A percentile compares a stretch with the other conserved stretches of the same genome.
These are phyloP conservation scores for Pterocles burchelli DNA, from an alignment of 2,113 vertebrate genomes.

Conservation along the genomic window DNA sequence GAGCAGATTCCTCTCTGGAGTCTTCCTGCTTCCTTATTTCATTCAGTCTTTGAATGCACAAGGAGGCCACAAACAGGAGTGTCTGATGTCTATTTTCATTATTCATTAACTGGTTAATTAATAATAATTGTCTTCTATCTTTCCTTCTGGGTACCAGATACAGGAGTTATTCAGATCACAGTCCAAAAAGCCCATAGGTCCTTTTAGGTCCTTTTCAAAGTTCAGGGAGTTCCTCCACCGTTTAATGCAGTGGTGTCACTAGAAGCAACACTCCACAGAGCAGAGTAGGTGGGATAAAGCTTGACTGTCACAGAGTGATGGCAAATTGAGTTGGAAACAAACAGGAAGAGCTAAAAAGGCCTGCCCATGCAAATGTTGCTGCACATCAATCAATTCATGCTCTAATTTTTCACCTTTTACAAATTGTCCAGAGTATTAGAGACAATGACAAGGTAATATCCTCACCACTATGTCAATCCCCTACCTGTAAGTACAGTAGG, in stretches of 20 bases:
- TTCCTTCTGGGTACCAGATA: neutral
- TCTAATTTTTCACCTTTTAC: neutral
- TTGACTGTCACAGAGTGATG: fast-evolving
- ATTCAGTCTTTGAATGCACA: neutral
- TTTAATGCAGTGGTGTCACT: neutral
- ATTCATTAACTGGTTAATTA: neutral
- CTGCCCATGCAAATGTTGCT: neutral
- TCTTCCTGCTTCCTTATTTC: neutral
- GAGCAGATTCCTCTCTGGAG: neutral
- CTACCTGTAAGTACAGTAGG: neutral
- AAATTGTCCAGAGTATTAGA: neutral
- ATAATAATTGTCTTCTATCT: neutral
- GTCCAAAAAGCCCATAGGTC: neutral
- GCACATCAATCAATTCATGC: neutral
- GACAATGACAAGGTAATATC: neutral
- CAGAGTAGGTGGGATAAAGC: neutral
- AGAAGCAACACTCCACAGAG: neutral
- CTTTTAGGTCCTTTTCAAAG: neutral
- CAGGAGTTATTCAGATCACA: neutral
- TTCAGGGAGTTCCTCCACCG: neutral
- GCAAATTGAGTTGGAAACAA: neutral
- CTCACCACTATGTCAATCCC: neutral
- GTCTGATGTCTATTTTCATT: neutral
- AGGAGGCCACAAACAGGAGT: neutral
- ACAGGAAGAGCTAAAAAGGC: neutral